Evolutionary conservation across 2,888 invertebrate species (phyloP), one percentile per base, ranked within the genome.

Genomic region (Trypoxylon attenuatum): DNA sequence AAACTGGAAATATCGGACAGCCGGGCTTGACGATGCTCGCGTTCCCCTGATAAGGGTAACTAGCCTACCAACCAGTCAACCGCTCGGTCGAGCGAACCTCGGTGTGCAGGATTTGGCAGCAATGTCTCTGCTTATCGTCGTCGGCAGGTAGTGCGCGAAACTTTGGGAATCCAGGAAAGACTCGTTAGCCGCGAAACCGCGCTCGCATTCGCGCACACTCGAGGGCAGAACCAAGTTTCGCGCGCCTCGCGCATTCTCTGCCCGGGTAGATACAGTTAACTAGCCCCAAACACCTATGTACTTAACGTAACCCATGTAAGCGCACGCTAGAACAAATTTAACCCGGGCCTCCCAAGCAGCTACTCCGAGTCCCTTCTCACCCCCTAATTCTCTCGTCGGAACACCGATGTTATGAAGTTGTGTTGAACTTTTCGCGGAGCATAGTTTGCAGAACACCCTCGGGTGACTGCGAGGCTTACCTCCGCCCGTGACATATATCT

Each of bases 311-410:
- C 84, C 85, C 85, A 79, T 86, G 87, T 87, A 87, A 87, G 84
- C 86, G 86, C 85, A 85, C 86, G 86, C 85, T 84, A 83, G 85
- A 87, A 86, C 87, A 86, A 87, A 86, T 86, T 86, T 82, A 70
- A 78, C 76, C 68, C 68, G 52, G 61, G 72, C 71, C 59, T 50
- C 61, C 64, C 53, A 38, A 55, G 62, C 52, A 52, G 59, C 63
- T 61, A 80, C 79, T 78, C 77, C 76, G 72, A 74, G 71, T 77
- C 79, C 78, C 78, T 73, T 73, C 76, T 75, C 75, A 49, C 68
- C 71, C 76, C 58, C 58, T 77, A 73, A 77, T 77, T 77, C 76
- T 66, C 72, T 73, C 73, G n/a, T 65, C 55, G 75, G 69, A 79
- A 80, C 79, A 78, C 79, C 82, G 75, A 81, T 81, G 82, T 84